Evolutionary conservation across 1,140 invertebrate genomes (phyloP), one percentile per base, ranked within the genome.

Genomic region (Camponotus vicinus): DNA sequence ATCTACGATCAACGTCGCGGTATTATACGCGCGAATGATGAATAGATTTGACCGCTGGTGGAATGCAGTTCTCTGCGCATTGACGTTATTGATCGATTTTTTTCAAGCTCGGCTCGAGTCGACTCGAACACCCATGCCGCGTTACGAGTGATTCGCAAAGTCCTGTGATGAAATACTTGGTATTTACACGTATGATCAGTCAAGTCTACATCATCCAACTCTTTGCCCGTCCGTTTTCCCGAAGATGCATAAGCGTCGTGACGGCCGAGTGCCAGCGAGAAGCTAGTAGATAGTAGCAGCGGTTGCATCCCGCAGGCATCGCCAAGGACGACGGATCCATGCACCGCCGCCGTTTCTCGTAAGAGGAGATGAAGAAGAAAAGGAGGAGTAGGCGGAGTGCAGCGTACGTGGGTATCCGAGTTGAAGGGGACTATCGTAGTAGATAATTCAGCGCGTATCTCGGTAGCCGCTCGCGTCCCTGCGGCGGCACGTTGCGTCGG

Each of bases 381-480:
- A 92, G 88, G 77, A 92, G 86, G 42, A 86, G 88, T 76, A 85
- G 84, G 83, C 86, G 80, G 84, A 89, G 63, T 87, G 59, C 37
- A 59, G 67, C 76, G 83, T 90, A 88, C 92, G 85, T 92, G 89
- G 89, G 89, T 92, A 93, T 90, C 87, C 90, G 57, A 88, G 88
- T 87, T 92, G 92, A 93, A 93, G 93, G 49, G 91, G 92, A 93
- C 92, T 92, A 94, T 93, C 92, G 90, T 86, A 90, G 92, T 92
- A 92, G 94, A 94, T 94, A 94, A 95, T 94, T 95, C 93, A 94
- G 89, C 93, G 94, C 94, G 94, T 95, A 94, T 94, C 92, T 92
- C 94, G 91, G 94, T 95, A 95, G 94, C 94, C 73, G 91, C 88
- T 90, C 82, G 90, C 90, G 93, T 92, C 93, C 91, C 91, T 92